phyloP scores from a whole-genome alignment of 2,113 vertebrate genomes.

The Peucedramus taeniatus region DNA sequence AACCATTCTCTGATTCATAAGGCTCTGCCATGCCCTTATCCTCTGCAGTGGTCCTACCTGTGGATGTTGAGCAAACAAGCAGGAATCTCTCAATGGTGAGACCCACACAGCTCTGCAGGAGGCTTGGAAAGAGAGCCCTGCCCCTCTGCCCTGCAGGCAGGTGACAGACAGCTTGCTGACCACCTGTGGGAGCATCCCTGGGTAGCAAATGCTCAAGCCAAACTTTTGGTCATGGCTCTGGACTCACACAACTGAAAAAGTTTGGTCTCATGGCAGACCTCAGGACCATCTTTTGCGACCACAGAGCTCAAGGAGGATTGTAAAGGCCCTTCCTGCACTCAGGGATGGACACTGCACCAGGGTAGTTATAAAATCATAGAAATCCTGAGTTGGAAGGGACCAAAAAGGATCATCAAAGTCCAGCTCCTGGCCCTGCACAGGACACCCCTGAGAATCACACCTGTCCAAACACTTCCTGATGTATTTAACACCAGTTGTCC shows the following conservation, averaged over 20 bases:
- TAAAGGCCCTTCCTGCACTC: background rate
- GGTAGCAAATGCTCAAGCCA: background rate
- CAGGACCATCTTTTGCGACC: background rate
- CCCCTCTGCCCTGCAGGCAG: background rate
- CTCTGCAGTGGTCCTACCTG: background rate
- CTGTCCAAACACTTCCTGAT: background rate
- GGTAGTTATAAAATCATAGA: background rate
- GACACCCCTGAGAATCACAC: background rate
- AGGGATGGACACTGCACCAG: background rate
- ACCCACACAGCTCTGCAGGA: background rate
- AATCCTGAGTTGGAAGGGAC: background rate
- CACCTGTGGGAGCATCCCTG: accelerated
- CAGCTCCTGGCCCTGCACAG: background rate
- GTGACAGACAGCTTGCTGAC: background rate
- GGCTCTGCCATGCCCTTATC: background rate
- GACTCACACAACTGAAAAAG: background rate
- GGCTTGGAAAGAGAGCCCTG: background rate
- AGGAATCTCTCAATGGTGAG: background rate
- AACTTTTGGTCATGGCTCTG: background rate
- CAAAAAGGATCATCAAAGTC: background rate
- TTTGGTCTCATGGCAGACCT: background rate
- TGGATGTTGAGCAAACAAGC: background rate
- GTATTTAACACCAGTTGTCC: background rate
- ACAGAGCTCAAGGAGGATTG: background rate
- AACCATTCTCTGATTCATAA: too few species aligned